Conservation (phyloP, 2,888 invertebrate genomes). For the Coelopa pilipes region DNA sequence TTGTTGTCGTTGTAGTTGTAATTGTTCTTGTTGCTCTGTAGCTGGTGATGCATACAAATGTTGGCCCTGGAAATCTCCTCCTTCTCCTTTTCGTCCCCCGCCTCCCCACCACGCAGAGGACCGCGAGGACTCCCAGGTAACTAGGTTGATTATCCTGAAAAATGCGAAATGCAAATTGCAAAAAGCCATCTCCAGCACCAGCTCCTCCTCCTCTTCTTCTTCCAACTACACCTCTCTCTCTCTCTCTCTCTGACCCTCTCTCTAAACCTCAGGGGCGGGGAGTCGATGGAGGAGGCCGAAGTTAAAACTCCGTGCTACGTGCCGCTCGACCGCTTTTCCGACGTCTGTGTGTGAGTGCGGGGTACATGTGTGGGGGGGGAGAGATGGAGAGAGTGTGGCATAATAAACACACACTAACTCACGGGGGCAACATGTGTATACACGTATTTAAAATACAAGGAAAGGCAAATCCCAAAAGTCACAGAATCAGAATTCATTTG, state of each 20-base stretch:
- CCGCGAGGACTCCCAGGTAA: slow-evolving; percentile 6
- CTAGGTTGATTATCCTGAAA: slow-evolving; percentile 27
- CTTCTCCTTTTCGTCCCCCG: no score
- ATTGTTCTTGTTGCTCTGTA: not conserved
- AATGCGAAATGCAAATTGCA: slow-evolving; percentile 18
- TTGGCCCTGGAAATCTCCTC: not conserved
- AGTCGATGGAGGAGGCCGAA: not conserved
- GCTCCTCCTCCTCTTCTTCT: not conserved
- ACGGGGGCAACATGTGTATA: not conserved
- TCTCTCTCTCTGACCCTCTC: no score
- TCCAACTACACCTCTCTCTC: not conserved
- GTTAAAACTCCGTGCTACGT: slow-evolving; percentile 27
- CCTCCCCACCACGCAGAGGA: no score
- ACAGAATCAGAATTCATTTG: slow-evolving; percentile 33
- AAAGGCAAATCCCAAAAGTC: slow-evolving; percentile 27
- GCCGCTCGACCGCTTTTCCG: slow-evolving; percentile 20
- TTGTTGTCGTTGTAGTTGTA: slow-evolving; percentile 8
- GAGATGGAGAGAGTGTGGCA: not conserved
- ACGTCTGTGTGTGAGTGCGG: not conserved
- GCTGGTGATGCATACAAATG: slow-evolving; percentile 21
- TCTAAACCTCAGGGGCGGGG: no score
- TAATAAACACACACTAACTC: slow-evolving; percentile 29
- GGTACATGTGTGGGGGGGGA: not conserved
- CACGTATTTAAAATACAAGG: slow-evolving; percentile 28
- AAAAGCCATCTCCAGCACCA: not conserved